phyloP scores from a whole-genome alignment of 2,888 invertebrate species.

The Villa cingulata region DNA sequence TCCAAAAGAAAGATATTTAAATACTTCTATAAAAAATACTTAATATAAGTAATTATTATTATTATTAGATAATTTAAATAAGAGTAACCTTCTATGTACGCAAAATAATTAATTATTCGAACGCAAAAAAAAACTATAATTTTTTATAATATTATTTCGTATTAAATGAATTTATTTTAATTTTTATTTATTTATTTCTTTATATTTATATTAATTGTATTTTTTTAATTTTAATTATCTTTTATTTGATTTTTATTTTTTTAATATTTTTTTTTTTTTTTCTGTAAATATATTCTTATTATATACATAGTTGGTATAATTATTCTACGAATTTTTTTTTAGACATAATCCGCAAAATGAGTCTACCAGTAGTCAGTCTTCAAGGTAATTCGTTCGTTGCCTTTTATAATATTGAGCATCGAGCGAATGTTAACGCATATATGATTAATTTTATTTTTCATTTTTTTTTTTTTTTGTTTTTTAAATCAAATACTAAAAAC shows the following conservation, averaged over 20 bases:
- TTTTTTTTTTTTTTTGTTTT: slow-evolving; percentile 23
- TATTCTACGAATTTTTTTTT: slow-evolving; percentile 27
- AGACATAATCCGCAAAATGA: slow-evolving; percentile 36
- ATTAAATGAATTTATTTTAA: too few species aligned
- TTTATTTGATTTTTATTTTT: background rate
- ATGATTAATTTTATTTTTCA: background rate
- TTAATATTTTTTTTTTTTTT: slow-evolving; percentile 2
- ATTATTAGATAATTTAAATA: too few species aligned
- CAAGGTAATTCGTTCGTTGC: slow-evolving; percentile 28
- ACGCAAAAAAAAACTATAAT: too few species aligned
- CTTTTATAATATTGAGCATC: background rate
- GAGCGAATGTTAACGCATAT: background rate
- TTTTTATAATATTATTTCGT: too few species aligned
- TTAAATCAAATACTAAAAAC: too few species aligned
- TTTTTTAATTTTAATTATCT: background rate
- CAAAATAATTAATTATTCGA: too few species aligned
- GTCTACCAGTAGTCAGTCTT: slow-evolving; percentile 24
- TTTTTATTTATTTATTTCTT: background rate
- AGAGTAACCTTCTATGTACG: too few species aligned
- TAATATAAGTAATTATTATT: too few species aligned
- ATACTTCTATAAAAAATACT: too few species aligned
- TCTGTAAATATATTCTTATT: background rate
- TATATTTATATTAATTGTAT: background rate
- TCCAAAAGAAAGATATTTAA: too few species aligned
- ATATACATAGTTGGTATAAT: too few species aligned